Evolutionary conservation across 2,888 invertebrate genomes (phyloP).

Genomic region (Graphium colonna): DNA sequence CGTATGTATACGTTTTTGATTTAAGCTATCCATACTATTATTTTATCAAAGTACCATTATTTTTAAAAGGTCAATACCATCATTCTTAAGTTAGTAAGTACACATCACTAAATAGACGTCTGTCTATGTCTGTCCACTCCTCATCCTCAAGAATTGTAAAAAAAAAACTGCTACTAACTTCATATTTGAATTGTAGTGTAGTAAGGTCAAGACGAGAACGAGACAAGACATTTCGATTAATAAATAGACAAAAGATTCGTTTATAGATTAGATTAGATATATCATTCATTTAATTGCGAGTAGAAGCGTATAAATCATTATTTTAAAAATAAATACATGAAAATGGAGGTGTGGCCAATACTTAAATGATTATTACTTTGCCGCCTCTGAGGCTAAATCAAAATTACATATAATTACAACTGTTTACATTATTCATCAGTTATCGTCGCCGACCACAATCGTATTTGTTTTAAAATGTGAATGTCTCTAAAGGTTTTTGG

Average conservation of each 20-base stretch:
- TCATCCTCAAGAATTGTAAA: constrained; percentile 10
- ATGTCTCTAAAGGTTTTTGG: neutral
- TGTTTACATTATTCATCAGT: constrained; percentile 1
- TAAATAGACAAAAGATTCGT: constrained; percentile 6
- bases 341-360: constrained; percentile 29
- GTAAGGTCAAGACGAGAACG: constrained; percentile 17
- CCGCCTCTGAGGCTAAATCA: constrained; percentile 7
- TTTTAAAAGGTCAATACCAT: too few species aligned
- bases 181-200: neutral
- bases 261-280: constrained; percentile 13
- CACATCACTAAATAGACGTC: neutral
- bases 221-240: constrained; percentile 14
- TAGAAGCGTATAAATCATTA: constrained; percentile 8
- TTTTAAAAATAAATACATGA: constrained; percentile 23
- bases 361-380: constrained; percentile 20
- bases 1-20: too few species aligned
- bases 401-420: constrained; percentile 13
- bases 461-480: constrained; percentile 7
- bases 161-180: constrained; percentile 11
- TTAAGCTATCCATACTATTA: too few species aligned
- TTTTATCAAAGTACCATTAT: too few species aligned
- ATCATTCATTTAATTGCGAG: constrained; percentile 2
- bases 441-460: neutral
- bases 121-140: constrained; percentile 2
- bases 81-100: too few species aligned